Percentiles rank a stretch among this genome's conserved stretches.
Conservation (phyloP, 2,113 vertebrate species). For the Abramis brama region DNA sequence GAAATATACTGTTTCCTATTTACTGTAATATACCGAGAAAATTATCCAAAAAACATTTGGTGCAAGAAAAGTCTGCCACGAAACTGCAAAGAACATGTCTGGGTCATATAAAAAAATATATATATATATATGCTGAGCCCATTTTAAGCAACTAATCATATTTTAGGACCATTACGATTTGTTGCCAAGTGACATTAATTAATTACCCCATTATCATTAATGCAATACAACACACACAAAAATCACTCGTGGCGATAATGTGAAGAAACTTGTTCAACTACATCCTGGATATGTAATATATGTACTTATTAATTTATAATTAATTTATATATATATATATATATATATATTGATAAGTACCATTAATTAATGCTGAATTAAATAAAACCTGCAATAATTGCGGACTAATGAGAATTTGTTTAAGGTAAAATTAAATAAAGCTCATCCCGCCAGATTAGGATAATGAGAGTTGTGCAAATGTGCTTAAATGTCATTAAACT, state of each 20-base stretch:
- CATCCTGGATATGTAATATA: neutral
- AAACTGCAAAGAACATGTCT: neutral
- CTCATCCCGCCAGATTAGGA: neutral
- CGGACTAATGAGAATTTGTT: neutral
- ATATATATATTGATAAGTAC: neutral
- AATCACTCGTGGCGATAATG: neutral
- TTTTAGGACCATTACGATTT: neutral
- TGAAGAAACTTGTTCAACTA: neutral
- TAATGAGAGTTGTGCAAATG: neutral
- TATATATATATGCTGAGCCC: neutral
- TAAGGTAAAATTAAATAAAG: neutral
- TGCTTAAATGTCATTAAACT: neutral
- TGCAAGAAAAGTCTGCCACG: neutral
- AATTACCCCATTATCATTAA: neutral
- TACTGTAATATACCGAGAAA: too few relatives aligned
- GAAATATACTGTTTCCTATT: too few relatives aligned
- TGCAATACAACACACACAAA: neutral
- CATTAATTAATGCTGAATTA: neutral
- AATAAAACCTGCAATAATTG: neutral
- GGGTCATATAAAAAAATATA: neutral
- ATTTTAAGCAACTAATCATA: neutral
- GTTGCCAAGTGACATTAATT: neutral
- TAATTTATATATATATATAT: too few relatives aligned
- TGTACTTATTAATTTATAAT: too few relatives aligned
- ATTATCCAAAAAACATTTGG: neutral